Base-by-base conservation (phyloP, 2,797 vertebrate genomes). In the Pristis pectinata region DNA sequence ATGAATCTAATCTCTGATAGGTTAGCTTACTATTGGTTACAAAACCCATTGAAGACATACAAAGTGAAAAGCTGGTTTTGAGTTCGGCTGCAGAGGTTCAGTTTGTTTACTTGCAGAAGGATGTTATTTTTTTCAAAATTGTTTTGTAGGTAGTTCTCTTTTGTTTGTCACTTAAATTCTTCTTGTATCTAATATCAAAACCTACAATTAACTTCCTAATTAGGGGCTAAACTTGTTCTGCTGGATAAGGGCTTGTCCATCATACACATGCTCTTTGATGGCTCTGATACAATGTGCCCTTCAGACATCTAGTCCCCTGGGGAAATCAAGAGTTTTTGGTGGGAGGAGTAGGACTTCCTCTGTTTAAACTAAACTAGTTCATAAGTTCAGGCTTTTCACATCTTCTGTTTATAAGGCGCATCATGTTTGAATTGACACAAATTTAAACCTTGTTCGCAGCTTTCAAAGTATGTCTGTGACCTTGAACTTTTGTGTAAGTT, bases 121-220 rank as follows among this genome's bases (percentile, higher is more conserved):
- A 53, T 34, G 44, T 93, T 93, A 74, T 53, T 24, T 74, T 72
- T 93, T 49, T 9, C 44, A 30, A 93, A 93, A 34, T 74, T 53
- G 70, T 70, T 74, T 74, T 94, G 22, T 76, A 76, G 41, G 41
- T 74, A 74, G 37, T 34, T 93, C 41, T 34, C 67, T 74, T 93
- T 70, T 93, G 67, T 34, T 17, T 34, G 70, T 41, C 41, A 93
- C 93, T 93, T 93, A 93, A 72, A 74, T 93, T 93, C 92, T 41
- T 72, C 64, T 67, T 74, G 67, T 74, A 93, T 93, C 92, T 74
- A 49, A 72, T 93, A 93, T 74, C 92, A 93, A 93, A 67, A 93
- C 37, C 92, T 49, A 92, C 92, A 93, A 93, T 74, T 93, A 93
- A 93, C 64, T 93, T 93, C 22, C 91, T 93, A 70, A 93, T 70